phyloP scores from a whole-genome alignment of 2,888 invertebrate species.

The Andrena trimmerana region DNA sequence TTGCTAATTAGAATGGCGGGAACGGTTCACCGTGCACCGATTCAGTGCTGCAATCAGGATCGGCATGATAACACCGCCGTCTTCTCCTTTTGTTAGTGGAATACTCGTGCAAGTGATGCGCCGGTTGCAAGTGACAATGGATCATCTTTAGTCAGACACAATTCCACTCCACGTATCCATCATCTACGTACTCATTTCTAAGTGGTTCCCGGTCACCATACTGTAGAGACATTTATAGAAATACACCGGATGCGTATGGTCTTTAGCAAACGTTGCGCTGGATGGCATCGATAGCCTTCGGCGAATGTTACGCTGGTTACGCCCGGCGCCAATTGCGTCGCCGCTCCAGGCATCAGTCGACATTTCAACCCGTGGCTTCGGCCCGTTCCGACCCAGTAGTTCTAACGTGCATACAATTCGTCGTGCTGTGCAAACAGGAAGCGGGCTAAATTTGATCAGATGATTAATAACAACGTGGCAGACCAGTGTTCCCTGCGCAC shows the following conservation, averaged over 20 bases:
- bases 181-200: too few relatives aligned
- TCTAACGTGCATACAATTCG: neutral
- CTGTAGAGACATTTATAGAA: too few relatives aligned
- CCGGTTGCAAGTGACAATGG: neutral
- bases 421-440: neutral
- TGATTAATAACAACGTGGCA: constrained; percentile 45
- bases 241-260: too few relatives aligned
- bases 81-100: constrained; percentile 10
- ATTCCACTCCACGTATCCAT: neutral
- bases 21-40: constrained; percentile 56
- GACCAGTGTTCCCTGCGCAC: neutral
- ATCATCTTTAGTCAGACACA: neutral
- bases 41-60: constrained; percentile 51
- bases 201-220: too few relatives aligned
- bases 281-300: constrained; percentile 25
- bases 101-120: neutral
- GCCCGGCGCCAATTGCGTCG: constrained; percentile 42
- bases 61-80: constrained; percentile 35
- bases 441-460: constrained; percentile 31
- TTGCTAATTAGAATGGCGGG: constrained; percentile 66
- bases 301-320: constrained; percentile 31
- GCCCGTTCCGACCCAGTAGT: constrained; percentile 24
- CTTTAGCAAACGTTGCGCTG: constrained; percentile 7
- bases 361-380: constrained; percentile 30
- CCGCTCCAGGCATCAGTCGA: constrained; percentile 34